Base-by-base conservation (phyloP, 2,797 vertebrate species). In the Diplodus puntazzo region DNA sequence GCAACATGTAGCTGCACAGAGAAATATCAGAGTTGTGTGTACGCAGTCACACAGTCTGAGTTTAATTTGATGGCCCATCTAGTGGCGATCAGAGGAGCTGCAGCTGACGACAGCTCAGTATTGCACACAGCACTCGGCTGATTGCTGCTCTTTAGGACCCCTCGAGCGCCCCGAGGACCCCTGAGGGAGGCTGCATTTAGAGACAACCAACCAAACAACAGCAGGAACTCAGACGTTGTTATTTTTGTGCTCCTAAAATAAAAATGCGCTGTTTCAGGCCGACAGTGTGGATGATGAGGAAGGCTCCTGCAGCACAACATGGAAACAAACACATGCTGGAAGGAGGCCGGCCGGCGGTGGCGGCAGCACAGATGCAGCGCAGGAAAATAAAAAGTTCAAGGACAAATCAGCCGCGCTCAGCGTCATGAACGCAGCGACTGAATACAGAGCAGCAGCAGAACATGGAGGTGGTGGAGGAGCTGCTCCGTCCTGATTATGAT, bases 351-450 rank as follows among this genome's bases (percentile, higher is more conserved):
- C 83, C 23, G 11, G 53, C 8, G n/a, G n/a, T n/a, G n/a, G n/a
- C 3, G 9, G 81, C 76, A 0, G 54, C 66, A 43, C 63, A 52
- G n/a, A 82, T 34, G 62, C 60, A 8, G 10, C 0, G 66, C 52
- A 64, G 39, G 59, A 27, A 64, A 73, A 76, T 43, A 55, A 79
- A 34, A 84, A 64, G 86, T 89, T 86, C 79, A 92, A 90, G 89
- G 82, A 80, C 83, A 17, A 80, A 83, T 72, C 61, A 64, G 43
- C 25, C 71, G 46, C 0, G 65, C 54, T 78, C 43, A 78, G 82
- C 80, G 87, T 84, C 68, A 60, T 42, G 62, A 75, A 74, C 3
- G 23, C 76, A 55, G 76, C 34, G 20, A 6, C 21, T 58, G 84
- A 87, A 89, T 86, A 77, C 87, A 81, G 72, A 88, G 5, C 75